Evolutionary conservation across 2,888 invertebrate genomes (phyloP).

Genomic region (Amphiduros pacificus): DNA sequence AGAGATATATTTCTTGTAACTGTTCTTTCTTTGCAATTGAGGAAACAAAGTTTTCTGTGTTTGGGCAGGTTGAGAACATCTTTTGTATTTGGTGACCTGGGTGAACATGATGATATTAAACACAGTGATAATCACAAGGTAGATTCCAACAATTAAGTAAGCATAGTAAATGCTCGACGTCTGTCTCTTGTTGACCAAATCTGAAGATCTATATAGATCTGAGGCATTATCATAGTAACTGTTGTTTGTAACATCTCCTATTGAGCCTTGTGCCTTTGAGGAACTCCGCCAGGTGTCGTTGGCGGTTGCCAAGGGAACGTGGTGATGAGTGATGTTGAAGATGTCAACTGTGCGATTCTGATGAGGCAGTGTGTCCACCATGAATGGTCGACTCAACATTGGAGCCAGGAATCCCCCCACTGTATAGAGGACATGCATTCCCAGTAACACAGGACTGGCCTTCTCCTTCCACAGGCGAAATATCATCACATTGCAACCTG

Average conservation of each 20-base stretch:
- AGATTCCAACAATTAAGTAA: constrained; percentile 6
- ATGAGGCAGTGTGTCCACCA: not conserved
- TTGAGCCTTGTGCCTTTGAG: not conserved
- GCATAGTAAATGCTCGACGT: constrained; percentile 1
- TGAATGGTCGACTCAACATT: constrained; percentile 6
- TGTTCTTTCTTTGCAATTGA: too few species aligned
- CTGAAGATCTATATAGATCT: not conserved
- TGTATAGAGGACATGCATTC: constrained; percentile 14
- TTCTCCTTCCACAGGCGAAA: constrained; percentile 10
- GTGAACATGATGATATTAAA: not conserved
- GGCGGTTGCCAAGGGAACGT: too few species aligned
- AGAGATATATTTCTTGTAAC: not conserved
- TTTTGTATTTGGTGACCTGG: not conserved
- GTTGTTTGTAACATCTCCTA: not conserved
- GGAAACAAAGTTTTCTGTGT: not conserved
- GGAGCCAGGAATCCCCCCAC: constrained; percentile 12
- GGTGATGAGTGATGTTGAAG: not conserved
- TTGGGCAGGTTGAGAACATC: not conserved
- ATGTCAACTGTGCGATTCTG: not conserved
- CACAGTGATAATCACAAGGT: constrained; percentile 3
- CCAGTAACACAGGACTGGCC: constrained; percentile 6
- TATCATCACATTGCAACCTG: constrained; percentile 16
- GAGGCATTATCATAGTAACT: too few species aligned
- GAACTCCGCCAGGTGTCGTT: not conserved
- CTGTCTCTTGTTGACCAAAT: not conserved